Base-by-base conservation (phyloP, 2,888 invertebrate genomes). In the Cancer borealis region DNA sequence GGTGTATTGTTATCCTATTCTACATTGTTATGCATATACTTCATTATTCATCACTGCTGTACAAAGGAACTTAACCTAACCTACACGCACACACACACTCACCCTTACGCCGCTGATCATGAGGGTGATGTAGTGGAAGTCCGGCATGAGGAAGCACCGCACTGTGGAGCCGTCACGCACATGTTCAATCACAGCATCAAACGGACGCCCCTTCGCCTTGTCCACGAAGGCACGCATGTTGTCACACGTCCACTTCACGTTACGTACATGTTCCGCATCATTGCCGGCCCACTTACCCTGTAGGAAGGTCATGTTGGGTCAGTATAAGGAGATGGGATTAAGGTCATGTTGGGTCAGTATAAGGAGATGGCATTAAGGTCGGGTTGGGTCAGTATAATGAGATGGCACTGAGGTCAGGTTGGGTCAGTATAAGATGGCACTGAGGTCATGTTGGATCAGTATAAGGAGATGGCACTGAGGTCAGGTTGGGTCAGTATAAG, bases 81-180 rank as follows among this genome's bases (percentile, higher is more conserved):
- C 88, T 21, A 92, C 46, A 79, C 47, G 30, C 84, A 94, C 84
- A 84, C 4, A 91, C 73, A 93, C 26, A 93, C 95, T 93, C 84
- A 95, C 95, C 93, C 95, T 95, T 88, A 99, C 99, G 95, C 99
- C 99, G 92, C 99, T 98, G 96, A 99, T 98, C 98, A 99, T 99
- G 95, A 99, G 97, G 0, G 99, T 99, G 95, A 99, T 98, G 96
- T 99, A 98, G 96, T 98, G 98, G 96, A 98, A 99, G 95, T 98
- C 98, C 0, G 99, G 99, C 94, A 99, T 97, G 17, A 99, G 97
- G 96, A 99, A 98, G 3, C 98, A 98, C 96, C 99, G 97, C 21
- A 99, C 98, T 0, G 99, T 99, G 60, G 99, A 99, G 0, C 99
- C 99, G 97, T 99, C 99, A 94, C 99, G 97, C 0, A 99, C 99